A percentile compares a stretch with the other conserved stretches of the same genome.
Conservation (phyloP, 2,113 vertebrate species). For the Ranitomeya imitator region DNA sequence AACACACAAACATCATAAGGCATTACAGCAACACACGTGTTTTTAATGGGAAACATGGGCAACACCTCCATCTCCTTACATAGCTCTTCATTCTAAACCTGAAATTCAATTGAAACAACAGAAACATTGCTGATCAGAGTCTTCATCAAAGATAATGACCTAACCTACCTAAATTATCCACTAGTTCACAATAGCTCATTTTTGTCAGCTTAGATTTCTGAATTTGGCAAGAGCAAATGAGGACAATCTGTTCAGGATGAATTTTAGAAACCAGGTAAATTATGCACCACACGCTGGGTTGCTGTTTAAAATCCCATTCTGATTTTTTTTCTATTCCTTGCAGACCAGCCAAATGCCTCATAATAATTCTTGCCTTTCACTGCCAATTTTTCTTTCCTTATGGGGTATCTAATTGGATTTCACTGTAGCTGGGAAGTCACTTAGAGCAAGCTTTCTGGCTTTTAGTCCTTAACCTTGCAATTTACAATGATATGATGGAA, state of each 20-base stretch:
- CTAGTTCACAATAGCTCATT: not conserved
- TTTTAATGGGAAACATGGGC: too few species aligned
- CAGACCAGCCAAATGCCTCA: constrained; percentile 12
- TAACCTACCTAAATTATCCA: not conserved
- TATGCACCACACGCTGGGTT: not conserved
- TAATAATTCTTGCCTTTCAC: constrained; percentile 22
- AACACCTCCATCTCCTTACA: too few species aligned
- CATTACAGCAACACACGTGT: too few species aligned
- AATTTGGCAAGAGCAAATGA: constrained; percentile 9
- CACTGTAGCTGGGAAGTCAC: not conserved
- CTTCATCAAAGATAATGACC: not conserved
- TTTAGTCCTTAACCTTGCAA: constrained; percentile 20
- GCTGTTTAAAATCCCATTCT: not conserved
- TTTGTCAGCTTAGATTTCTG: not conserved
- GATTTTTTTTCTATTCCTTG: constrained; percentile 14
- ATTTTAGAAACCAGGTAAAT: constrained; percentile 28
- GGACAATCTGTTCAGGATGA: constrained; percentile 8
- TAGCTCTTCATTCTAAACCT: not conserved
- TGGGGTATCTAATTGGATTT: constrained; percentile 38
- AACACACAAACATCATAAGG: too few species aligned
- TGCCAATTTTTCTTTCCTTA: constrained; percentile 36
- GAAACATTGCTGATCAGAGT: not conserved
- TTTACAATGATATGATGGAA: constrained; percentile 23
- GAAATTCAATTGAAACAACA: not conserved
- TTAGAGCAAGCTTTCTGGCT: not conserved